Base-by-base conservation (phyloP, 2,888 invertebrate genomes). In the Diadegma fenestrale region DNA sequence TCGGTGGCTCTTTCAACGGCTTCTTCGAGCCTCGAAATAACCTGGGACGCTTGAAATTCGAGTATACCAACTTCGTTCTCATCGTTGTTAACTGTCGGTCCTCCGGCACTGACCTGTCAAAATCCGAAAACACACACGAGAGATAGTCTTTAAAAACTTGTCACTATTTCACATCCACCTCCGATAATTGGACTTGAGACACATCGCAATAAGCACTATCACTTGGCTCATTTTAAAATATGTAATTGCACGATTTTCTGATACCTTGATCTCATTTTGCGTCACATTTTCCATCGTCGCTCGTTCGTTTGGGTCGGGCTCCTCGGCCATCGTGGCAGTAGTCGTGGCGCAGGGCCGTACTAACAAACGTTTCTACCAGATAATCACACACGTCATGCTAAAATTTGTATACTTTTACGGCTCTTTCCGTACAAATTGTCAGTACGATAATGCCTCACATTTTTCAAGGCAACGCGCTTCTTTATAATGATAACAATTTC, bases 21-120 rank as follows among this genome's bases (percentile, higher is more conserved):
- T 88, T 96, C 96, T 92, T 97, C 97, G 85, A 97, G 93, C 58
- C 96, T 95, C 82, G 96, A 96, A 77, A 97, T 95, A 88, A 96
- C 96, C 92, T 96, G 96, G 4, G 97, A 96, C 73, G 97, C 96
- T 93, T 97, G 96, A 93, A 97, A 95, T 93, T 97, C 96, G 89
- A 97, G 89, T 66, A 92, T 93, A 68, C 90, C 91, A 26, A 94
- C 90, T 82, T 92, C 91, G 87, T 89, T 92, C 66, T 84, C 84
- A 66, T 87, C 87, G 76, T 86, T 77, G 41, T 51, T 71, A 82
- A 87, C 87, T 88, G 87, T 43, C 64, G 63, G 87, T 26, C 76
- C 88, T 88, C 87, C 91, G 87, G 87, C 88, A 89, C 91, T 91
- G 92, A 93, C 90, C 93, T 93, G 93, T 93, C 93, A 93, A 93